phyloP scores from a whole-genome alignment of 2,113 vertebrate species.

The Zapus hudsonius region DNA sequence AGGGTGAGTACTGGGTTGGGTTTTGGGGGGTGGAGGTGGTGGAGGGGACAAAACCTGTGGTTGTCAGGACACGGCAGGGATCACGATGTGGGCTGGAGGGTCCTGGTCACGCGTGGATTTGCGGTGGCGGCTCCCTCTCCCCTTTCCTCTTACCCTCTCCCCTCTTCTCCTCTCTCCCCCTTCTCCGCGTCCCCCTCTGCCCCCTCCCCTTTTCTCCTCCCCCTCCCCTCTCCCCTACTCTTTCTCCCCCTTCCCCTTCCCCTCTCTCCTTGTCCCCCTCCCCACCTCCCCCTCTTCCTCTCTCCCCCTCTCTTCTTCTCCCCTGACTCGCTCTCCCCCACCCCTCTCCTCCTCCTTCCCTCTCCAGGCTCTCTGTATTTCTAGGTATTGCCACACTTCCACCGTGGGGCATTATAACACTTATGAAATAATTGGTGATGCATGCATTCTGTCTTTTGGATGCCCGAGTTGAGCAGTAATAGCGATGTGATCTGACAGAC shows the following conservation, averaged over 20 bases:
- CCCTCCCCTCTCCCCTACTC: no score
- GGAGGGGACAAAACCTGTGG: not conserved
- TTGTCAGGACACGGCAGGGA: conserved; percentile 33
- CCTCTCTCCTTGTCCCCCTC: no score
- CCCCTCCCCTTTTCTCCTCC: no score
- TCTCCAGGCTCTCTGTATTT: conserved; percentile 69
- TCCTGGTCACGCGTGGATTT: conserved; percentile 65
- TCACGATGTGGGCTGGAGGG: conserved; percentile 54
- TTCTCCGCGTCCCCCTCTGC: no score
- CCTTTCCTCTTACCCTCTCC: no score
- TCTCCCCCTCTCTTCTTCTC: no score
- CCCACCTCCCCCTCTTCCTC: no score
- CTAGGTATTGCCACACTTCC: conserved; percentile 72
- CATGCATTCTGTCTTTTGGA: conserved; percentile 60
- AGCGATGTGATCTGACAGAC: conserved; percentile 49
- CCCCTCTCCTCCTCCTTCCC: not conserved
- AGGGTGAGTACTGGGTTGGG: conserved; percentile 82
- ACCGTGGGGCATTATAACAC: conserved; percentile 52
- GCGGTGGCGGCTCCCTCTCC: conserved; percentile 56
- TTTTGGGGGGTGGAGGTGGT: not conserved
- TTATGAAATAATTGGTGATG: conserved; percentile 58
- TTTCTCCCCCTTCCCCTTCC: conserved; percentile 30
- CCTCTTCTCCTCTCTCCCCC: no score
- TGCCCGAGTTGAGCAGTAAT: conserved; percentile 52
- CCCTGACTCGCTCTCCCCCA: not conserved